phyloP scores from a whole-genome alignment of 2,888 invertebrate species.

The Pherbina coryleti region DNA sequence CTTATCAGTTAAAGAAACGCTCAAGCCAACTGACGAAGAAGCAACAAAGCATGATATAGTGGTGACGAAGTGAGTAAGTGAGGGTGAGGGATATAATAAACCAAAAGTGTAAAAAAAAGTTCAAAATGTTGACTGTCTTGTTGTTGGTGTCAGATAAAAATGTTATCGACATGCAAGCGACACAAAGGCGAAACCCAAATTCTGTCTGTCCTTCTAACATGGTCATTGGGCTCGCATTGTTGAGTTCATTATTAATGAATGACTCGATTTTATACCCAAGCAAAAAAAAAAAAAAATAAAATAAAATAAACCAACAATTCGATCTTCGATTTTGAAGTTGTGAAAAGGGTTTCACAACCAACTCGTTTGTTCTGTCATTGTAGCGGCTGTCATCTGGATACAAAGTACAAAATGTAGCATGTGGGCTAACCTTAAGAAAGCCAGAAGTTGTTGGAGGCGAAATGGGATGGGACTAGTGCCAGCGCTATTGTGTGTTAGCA shows the following conservation, averaged over 20 bases:
- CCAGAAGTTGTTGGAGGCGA: background rate
- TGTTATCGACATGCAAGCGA: conserved; percentile 15
- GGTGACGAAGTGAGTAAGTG: background rate
- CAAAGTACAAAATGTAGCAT: conserved; percentile 7
- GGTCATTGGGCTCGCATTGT: conserved; percentile 42
- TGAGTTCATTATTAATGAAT: conserved; percentile 49
- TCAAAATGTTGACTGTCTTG: conserved; percentile 19
- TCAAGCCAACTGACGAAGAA: background rate
- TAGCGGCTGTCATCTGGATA: conserved; percentile 1
- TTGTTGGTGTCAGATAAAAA: conserved; percentile 24
- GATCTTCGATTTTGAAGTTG: conserved; percentile 13
- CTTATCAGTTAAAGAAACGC: background rate
- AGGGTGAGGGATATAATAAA: background rate
- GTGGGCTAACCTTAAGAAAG: conserved; percentile 8
- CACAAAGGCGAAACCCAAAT: conserved; percentile 18
- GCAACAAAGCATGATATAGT: background rate
- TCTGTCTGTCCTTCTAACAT: conserved; percentile 5
- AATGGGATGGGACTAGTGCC: background rate
- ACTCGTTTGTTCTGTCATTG: background rate
- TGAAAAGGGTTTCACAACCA: conserved; percentile 9
- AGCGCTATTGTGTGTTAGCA: background rate
- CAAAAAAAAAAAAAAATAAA: conserved; percentile 38
- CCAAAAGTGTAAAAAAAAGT: background rate
- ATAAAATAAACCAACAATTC: background rate
- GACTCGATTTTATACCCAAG: conserved; percentile 33